Evolutionary conservation across 2,113 vertebrate genomes (phyloP), one percentile per base, ranked within the genome.

Genomic region (Laterallus jamaicensis): DNA sequence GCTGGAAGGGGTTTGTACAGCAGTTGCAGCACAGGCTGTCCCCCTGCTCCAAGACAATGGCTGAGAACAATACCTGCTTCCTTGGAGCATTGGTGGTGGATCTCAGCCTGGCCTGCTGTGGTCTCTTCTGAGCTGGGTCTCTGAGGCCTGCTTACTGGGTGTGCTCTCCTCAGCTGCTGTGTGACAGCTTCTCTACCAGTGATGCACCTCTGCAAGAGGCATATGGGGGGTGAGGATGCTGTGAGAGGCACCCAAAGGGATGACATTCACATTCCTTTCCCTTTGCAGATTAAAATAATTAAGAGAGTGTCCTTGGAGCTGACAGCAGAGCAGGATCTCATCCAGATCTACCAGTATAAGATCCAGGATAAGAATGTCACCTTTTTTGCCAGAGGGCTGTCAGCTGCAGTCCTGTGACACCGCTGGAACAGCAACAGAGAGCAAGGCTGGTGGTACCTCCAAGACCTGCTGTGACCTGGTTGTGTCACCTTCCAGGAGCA

Each of bases 371-470:
- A 98, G 97, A 99, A 97, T 0, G 99, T 98, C 49, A 98, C 98
- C 16, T 99, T 99, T 64, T 99, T 99, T 0, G 98, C 99, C 4
- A 97, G 80, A 15, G 99, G 99, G 62, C 98, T 98, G 63, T 99
- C 99, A 16, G 98, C 98, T 2, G 99, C 99, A 0, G 97, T 99
- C 42, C 98, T 99, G 60, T 99, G 98, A 98, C 31, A 11, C 62
- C 1, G 12, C 59, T 4, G 20, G 2, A 35, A 26, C n/a, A 49
- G 50, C 50, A 5, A 3, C 3, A 1, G 4, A 2, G 22, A 7
- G 26, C 6, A 1, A 1, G 7, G 54, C 3, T 8, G 28, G 50
- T 20, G 28, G 44, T 20, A 16, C 60, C 67, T 20, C 11, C 3
- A 4, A 39, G 28, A 11, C 37, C 2, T 12, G 60, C 22, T 0